These are phyloP conservation scores for Ailurus styani DNA, from an alignment of 2,113 vertebrate species.

Conservation along the genomic window DNA sequence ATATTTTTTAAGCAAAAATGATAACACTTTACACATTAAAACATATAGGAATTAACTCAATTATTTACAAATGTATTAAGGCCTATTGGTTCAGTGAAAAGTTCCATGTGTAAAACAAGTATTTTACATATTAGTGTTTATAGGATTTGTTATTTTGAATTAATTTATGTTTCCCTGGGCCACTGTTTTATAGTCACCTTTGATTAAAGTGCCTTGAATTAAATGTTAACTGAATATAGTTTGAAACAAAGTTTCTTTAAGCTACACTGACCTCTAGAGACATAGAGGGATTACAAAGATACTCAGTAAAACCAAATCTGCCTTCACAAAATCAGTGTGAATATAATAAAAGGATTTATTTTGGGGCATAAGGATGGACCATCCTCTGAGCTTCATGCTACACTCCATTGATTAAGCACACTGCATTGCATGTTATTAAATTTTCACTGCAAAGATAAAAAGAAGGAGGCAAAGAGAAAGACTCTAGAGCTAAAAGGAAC, in stretches of 20 bases:
- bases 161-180: conserved; percentile 48
- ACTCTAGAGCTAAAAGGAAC: background rate
- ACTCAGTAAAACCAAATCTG: background rate
- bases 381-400: background rate
- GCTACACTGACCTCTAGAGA: conserved; percentile 39
- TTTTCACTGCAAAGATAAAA: conserved; percentile 30
- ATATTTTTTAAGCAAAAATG: background rate
- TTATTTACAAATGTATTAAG: conserved; percentile 12
- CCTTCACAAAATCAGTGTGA: background rate
- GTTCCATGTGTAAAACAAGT: background rate
- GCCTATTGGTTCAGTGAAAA: background rate
- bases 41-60: background rate
- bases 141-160: conserved; percentile 39
- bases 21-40: background rate
- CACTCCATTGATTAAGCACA: conserved; percentile 17
- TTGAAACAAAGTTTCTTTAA: conserved; percentile 54
- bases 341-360: background rate
- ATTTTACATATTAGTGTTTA: conserved; percentile 2
- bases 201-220: conserved; percentile 53
- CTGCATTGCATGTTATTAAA: background rate
- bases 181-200: conserved; percentile 49
- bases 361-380: background rate
- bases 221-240: conserved; percentile 45
- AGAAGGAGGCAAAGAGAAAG: conserved; percentile 8
- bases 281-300: background rate